These are phyloP conservation scores for Rhombomys opimus DNA, from an alignment of 2,113 vertebrate species.

Conservation along the genomic window DNA sequence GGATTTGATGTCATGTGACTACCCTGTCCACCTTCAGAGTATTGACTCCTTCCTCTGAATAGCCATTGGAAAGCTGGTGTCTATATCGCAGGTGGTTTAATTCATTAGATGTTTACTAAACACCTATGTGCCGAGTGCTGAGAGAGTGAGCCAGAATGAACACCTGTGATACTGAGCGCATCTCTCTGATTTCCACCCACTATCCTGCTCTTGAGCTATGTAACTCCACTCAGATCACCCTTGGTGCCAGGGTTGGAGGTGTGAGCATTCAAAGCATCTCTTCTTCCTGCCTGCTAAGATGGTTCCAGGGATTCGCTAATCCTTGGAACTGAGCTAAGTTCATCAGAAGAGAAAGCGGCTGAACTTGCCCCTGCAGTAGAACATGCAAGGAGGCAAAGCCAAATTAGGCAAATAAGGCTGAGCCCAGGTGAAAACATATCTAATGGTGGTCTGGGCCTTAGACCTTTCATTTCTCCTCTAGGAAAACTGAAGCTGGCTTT, in stretches of 20 bases:
- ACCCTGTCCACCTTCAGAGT: conserved; percentile 7
- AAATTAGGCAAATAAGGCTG: background rate
- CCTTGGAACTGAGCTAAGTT: background rate
- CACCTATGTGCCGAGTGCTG: background rate
- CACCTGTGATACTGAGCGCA: background rate
- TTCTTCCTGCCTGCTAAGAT: background rate
- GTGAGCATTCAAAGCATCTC: background rate
- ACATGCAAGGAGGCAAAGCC: background rate
- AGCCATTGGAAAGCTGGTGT: background rate
- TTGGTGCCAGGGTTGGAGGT: background rate
- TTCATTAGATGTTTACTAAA: background rate
- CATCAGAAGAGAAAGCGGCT: background rate
- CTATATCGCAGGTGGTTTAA: background rate
- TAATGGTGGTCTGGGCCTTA: background rate
- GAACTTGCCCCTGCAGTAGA: background rate
- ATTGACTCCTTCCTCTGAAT: conserved; percentile 49
- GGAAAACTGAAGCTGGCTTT: background rate
- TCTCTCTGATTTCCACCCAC: background rate
- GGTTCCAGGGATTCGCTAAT: background rate
- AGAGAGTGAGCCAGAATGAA: background rate
- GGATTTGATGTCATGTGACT: conserved; percentile 68
- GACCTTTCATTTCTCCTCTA: background rate
- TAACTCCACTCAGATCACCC: background rate
- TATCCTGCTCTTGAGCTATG: background rate
- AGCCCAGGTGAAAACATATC: background rate